Evolutionary conservation across 2,113 vertebrate species (phyloP).

Genomic region (Athene cunicularia): DNA sequence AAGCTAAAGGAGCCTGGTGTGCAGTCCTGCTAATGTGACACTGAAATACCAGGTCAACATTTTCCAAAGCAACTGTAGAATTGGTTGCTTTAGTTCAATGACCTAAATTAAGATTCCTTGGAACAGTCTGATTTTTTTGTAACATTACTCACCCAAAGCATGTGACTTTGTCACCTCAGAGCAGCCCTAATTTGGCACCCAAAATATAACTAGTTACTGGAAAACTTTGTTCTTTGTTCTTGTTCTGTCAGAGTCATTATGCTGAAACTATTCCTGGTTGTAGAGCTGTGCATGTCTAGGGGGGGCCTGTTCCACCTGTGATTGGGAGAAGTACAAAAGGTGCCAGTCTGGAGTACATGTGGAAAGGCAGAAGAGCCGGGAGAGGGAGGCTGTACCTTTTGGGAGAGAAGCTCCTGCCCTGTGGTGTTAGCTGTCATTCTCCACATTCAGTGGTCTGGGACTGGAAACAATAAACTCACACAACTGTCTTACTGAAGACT

Average conservation of each 20-base stretch:
- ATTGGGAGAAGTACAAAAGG: not conserved
- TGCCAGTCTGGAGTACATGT: not conserved
- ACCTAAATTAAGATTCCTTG: conserved; percentile 25
- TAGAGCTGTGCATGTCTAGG: not conserved
- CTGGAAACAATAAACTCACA: not conserved
- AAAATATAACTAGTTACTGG: conserved; percentile 31
- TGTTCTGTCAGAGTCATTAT: not conserved
- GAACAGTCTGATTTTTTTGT: not conserved
- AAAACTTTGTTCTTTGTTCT: conserved; percentile 33
- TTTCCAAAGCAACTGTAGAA: not conserved
- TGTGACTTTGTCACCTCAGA: conserved; percentile 23
- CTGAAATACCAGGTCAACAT: conserved; percentile 3
- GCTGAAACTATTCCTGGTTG: conserved; percentile 1
- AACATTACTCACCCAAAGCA: not conserved
- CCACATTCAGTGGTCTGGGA: not conserved
- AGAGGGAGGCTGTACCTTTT: not conserved
- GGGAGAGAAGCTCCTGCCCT: not conserved
- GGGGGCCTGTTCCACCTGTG: not conserved
- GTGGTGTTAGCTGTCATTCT: not conserved
- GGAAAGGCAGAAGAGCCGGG: not conserved
- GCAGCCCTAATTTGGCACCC: conserved; percentile 21
- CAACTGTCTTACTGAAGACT: not conserved
- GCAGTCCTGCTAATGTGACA: not conserved
- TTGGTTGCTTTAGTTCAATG: not conserved
- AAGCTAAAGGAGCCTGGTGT: not conserved